Evolutionary conservation across 2,888 invertebrate species (phyloP), one percentile per base, ranked within the genome.

Genomic region (Hypomecis atomaria): DNA sequence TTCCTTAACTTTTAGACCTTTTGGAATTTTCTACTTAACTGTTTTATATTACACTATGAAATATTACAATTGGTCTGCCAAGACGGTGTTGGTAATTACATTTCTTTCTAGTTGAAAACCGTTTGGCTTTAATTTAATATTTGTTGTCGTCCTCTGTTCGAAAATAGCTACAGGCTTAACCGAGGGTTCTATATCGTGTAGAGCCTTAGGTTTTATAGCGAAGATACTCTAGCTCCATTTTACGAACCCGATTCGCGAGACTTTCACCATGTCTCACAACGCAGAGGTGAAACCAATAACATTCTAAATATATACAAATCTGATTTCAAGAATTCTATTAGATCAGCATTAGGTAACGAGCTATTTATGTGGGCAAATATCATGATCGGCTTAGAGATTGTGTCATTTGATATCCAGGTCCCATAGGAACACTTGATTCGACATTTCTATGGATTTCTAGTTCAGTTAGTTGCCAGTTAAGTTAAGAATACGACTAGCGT

Each of bases 261-360:
- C 78, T 81, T 81, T 82, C 74, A 70, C 73, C 66, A 60, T 71
- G 61, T 62, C 62, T 49, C 53, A 60, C 61, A 69, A 69, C 64
- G 60, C 68, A 73, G 76, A 81, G 78, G 82, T 82, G 81, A 83
- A 77, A 67, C 69, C 71, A 82, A 81, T 77, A 78, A 78, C 79
- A 69, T 71, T 78, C 76, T 76, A 75, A 76, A 78, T 72, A 74
- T 78, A 79, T 61, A 55, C 63, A 23, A 47, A 42, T 70, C 59
- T 59, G 37, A 69, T 67, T 72, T 68, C 66, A 9, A 65, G 61
- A 64, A 52, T 40, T 44, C 7, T 45, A 45, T 60, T 59, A 3
- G 42, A 43, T 3, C 40, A n/a, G 33, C 44, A 52, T 52, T 59
- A 38, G 6, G 11, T 44, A 37, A 44, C 13, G 9, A 23, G 11